These are phyloP conservation scores for Neosilurus hyrtlii DNA, from an alignment of 2,797 vertebrate genomes.

Conservation along the genomic window DNA sequence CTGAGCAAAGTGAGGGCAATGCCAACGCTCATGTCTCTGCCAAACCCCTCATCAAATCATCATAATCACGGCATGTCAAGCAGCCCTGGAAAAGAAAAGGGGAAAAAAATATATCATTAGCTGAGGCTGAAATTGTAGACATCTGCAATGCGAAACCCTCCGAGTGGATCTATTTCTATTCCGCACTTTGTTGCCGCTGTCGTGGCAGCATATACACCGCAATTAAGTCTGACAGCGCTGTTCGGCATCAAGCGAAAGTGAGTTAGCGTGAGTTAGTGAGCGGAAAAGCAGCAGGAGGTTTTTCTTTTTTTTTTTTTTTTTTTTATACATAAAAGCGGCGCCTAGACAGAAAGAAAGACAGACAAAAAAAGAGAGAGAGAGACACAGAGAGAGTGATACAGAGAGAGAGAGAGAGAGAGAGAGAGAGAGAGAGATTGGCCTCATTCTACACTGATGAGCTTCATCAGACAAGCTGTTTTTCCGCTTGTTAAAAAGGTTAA, in stretches of 20 bases:
- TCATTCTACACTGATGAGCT: slow-evolving; percentile 49
- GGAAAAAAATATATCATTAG: slow-evolving; percentile 45
- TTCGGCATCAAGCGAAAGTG: slow-evolving; percentile 45
- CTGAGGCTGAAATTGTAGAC: slow-evolving; percentile 49
- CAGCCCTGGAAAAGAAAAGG: slow-evolving; percentile 34
- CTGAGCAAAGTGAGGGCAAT: slow-evolving; percentile 30
- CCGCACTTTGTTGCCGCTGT: slow-evolving; percentile 35
- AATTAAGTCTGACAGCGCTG: slow-evolving; percentile 51
- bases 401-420: slow-evolving; percentile 23
- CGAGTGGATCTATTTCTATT: slow-evolving; percentile 46
- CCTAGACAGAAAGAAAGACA: slow-evolving; percentile 7
- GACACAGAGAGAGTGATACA: background rate
- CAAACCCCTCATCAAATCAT: slow-evolving; percentile 52
- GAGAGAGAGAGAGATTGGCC: background rate
- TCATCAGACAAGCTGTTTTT: slow-evolving; percentile 41
- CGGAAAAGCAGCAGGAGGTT: slow-evolving; percentile 14
- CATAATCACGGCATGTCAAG: slow-evolving; percentile 46
- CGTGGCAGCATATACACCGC: slow-evolving; percentile 30
- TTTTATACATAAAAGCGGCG: slow-evolving; percentile 15
- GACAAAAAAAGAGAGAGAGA: background rate
- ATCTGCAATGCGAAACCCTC: slow-evolving; percentile 42
- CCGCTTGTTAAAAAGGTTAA: slow-evolving; percentile 40
- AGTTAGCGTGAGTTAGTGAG: slow-evolving; percentile 37
- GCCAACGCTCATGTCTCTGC: slow-evolving; percentile 22
- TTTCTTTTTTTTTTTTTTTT: background rate